Base-by-base conservation (phyloP, 2,888 invertebrate genomes). In the Ornithoptera alexandrae region DNA sequence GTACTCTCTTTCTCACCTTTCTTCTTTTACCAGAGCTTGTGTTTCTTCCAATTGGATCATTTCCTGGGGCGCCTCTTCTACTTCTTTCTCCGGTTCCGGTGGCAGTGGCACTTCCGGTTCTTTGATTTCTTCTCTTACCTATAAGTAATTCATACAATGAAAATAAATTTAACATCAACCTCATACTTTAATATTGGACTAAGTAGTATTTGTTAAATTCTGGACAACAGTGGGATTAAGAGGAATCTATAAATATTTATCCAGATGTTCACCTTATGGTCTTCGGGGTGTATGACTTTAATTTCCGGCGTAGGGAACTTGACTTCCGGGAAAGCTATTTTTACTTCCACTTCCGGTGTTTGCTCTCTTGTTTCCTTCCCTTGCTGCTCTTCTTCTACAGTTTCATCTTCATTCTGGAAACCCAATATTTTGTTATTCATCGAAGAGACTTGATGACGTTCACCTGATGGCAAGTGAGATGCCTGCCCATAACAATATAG, bases 221-320 rank as follows among this genome's bases (percentile, higher is more conserved):
- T 39, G 7, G 7, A 10, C 39, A 39, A 8, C 10, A 39, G 39
- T 39, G 8, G 39, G 39, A 39, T 39, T 39, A 10, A 10, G 39
- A 39, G 15, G 3, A 50, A 50, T 5, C 15, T 5, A 50, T 15
- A 15, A 50, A 50, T 15, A 50, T 15, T 18, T 50, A 50, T 17
- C 50, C 39, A 10, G 7, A 39, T 1, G 4, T 57, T 58, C 71
- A 90, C 90, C 85, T 87, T 86, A 1, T 77, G 75, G 7, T 80
- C 84, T 50, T 90, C 90, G 0, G 85, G 84, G 4, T 86, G 86
- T 72, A 90, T 89, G 24, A 92, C 85, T 73, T 92, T 92, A n/a
- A 92, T 92, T 72, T 92, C 92, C 0, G 87, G 85, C 2, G 90
- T 89, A 0, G 92, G 92, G 75, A 92, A 91, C 75, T 88, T 90